Conservation (phyloP, 2,797 vertebrate genomes). For the Odontamblyopus rebecca region DNA sequence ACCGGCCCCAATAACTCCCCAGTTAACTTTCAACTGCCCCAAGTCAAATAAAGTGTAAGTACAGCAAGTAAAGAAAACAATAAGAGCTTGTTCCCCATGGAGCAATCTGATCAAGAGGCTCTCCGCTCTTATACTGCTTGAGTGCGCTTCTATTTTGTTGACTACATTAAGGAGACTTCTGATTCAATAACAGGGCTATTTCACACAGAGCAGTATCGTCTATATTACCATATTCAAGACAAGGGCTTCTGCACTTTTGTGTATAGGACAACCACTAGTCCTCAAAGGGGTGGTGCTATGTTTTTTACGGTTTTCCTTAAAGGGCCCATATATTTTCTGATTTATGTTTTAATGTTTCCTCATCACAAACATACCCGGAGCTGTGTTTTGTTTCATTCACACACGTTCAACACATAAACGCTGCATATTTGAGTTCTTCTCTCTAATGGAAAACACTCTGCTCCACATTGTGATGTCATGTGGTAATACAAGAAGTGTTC, state of each 20-base stretch:
- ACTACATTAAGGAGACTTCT: conserved; percentile 7
- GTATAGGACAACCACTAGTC: neutral
- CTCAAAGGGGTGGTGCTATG: neutral
- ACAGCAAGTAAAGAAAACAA: conserved; percentile 29
- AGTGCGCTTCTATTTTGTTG: conserved; percentile 6
- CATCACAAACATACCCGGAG: too few species aligned
- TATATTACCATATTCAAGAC: neutral
- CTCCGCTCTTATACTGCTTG: conserved; percentile 15
- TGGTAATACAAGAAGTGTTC: too few species aligned
- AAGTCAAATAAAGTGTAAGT: conserved; percentile 29
- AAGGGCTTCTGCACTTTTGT: neutral
- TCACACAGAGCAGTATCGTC: neutral
- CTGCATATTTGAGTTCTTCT: too few species aligned
- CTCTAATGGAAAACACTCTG: too few species aligned
- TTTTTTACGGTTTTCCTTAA: neutral
- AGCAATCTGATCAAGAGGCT: conserved; percentile 13
- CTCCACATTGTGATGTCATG: too few species aligned
- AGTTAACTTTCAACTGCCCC: conserved; percentile 22
- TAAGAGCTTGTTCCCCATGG: conserved; percentile 9
- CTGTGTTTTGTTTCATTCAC: too few species aligned
- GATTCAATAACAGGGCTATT: neutral
- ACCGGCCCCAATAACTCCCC: conserved; percentile 27
- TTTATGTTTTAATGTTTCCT: too few species aligned
- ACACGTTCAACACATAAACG: too few species aligned
- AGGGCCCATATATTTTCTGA: too few species aligned